These are phyloP conservation scores for Dascyllus trimaculatus DNA, from an alignment of 2,113 vertebrate genomes.

Conservation along the genomic window DNA sequence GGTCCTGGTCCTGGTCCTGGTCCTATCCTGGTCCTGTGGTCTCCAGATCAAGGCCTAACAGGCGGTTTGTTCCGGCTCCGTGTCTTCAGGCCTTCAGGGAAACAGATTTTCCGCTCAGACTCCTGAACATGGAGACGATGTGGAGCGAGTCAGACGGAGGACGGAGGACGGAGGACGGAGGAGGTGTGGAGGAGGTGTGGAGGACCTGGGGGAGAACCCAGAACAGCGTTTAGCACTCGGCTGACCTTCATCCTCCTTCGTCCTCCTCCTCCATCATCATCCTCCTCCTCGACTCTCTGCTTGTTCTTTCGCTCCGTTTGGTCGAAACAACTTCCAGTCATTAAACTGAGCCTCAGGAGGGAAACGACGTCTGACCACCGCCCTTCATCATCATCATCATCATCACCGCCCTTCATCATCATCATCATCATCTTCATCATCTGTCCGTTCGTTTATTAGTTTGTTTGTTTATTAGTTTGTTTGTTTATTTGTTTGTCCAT, in stretches of 20 bases:
- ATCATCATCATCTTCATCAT: no score
- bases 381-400: no score
- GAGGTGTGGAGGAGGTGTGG: constrained; percentile 3
- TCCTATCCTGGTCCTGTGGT: no score
- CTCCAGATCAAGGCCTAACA: no score
- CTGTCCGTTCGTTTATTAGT: neutral
- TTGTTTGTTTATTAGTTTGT: no score
- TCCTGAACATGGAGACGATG: neutral
- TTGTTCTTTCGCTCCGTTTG: constrained; percentile 64
- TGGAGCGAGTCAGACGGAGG: neutral
- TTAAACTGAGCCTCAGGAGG: constrained; percentile 56
- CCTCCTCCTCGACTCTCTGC: neutral
- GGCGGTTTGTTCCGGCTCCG: no score
- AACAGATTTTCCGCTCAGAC: constrained; percentile 50
- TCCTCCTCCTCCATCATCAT: neutral
- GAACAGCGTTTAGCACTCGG: constrained; percentile 56
- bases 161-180: neutral
- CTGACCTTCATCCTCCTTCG: constrained; percentile 48
- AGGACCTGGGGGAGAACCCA: constrained; percentile 43
- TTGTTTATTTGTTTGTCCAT: no score
- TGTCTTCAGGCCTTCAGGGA: constrained; percentile 42
- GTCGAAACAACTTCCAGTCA: constrained; percentile 46
- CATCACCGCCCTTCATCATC: neutral
- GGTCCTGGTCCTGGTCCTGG: no score
- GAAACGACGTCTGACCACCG: neutral